Conservation (phyloP, 2,888 invertebrate genomes). For the Alitta virens region DNA sequence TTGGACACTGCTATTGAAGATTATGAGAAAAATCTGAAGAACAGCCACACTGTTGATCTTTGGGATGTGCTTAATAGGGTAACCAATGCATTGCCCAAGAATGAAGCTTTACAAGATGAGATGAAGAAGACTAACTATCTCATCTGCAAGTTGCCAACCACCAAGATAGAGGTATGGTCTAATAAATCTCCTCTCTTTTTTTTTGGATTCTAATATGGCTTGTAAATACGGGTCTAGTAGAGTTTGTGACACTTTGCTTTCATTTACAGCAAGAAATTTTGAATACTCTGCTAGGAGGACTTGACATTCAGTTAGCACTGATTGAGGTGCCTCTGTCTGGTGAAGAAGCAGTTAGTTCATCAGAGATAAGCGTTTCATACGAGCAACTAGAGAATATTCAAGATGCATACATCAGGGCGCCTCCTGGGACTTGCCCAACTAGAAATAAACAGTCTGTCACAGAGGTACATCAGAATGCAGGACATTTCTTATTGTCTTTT, state of each 20-base stretch:
- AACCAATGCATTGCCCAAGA: conserved; percentile 23
- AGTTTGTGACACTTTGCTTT: neutral
- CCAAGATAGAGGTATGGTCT: conserved; percentile 34
- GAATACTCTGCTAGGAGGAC: neutral
- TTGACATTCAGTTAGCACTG: neutral
- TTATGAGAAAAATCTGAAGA: conserved; percentile 32
- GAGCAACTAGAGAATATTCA: too few relatives aligned
- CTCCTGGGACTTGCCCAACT: neutral
- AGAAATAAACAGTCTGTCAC: neutral
- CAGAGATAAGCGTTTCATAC: too few relatives aligned
- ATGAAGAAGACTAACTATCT: conserved; percentile 25
- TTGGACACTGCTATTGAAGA: conserved; percentile 26
- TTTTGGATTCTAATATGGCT: too few relatives aligned
- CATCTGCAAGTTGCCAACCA: conserved; percentile 32
- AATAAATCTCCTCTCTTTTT: too few relatives aligned
- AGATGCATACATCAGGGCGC: too few relatives aligned
- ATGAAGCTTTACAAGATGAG: conserved; percentile 30
- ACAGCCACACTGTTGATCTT: conserved; percentile 37
- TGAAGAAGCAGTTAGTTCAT: neutral
- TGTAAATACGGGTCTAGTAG: too few relatives aligned
- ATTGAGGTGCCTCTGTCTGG: neutral
- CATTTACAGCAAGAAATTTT: neutral
- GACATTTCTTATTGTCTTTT: neutral
- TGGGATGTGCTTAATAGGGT: conserved; percentile 31
- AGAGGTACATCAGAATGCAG: neutral